These are phyloP conservation scores for Mallotus villosus DNA, from an alignment of 2,797 vertebrate genomes.

Conservation along the genomic window DNA sequence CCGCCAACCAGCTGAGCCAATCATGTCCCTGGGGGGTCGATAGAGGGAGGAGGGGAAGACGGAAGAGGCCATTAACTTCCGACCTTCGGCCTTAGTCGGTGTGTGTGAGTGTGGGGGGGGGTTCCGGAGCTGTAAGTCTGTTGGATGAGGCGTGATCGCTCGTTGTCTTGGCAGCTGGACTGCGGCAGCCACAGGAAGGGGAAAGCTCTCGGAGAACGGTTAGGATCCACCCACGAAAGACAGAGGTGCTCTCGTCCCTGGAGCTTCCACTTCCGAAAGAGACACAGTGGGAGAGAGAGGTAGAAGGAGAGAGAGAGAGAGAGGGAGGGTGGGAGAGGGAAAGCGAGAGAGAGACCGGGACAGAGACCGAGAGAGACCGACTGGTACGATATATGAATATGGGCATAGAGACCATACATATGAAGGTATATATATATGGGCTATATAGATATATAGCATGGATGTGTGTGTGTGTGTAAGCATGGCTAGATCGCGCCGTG, in stretches of 20 bases:
- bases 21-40: neutral
- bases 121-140: conserved; percentile 26
- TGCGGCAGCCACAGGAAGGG: conserved; percentile 31
- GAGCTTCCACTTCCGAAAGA: conserved; percentile 28
- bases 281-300: neutral
- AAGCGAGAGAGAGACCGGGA: conserved; percentile 29
- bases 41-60: neutral
- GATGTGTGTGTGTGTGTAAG: conserved; percentile 44
- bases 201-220: conserved; percentile 56
- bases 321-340: neutral
- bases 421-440: conserved; percentile 52
- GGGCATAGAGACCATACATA: neutral
- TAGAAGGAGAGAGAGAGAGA: too few species aligned
- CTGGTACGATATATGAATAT: conserved; percentile 56
- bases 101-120: neutral
- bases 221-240: conserved; percentile 18
- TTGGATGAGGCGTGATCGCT: conserved; percentile 26
- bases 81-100: conserved; percentile 3
- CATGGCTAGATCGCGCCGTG: conserved; percentile 38
- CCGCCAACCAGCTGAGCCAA: conserved; percentile 16
- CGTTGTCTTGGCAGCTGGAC: conserved; percentile 20
- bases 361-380: conserved; percentile 39
- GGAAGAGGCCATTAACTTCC: conserved; percentile 4
- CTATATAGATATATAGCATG: conserved; percentile 56
- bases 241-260: conserved; percentile 38